Evolutionary conservation across 2,113 vertebrate species (phyloP).

Genomic region (Aix galericulata): DNA sequence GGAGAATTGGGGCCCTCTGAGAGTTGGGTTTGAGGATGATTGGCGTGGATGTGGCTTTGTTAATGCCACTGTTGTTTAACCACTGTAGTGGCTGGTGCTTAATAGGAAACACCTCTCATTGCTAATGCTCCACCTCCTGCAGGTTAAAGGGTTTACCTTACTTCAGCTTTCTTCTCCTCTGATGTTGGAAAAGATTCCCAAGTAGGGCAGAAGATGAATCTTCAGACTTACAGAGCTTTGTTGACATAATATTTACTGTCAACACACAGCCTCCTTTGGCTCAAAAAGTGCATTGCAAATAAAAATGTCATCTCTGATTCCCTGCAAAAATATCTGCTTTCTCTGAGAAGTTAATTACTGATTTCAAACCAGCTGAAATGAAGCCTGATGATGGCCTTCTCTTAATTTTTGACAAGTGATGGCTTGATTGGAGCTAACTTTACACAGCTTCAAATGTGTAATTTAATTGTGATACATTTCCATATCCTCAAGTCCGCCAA

Average conservation of each 20-base stretch:
- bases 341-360: slow-evolving; percentile 66
- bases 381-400: slow-evolving; percentile 62
- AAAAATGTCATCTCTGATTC: slow-evolving; percentile 51
- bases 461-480: slow-evolving; percentile 35
- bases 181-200: not conserved
- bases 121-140: not conserved
- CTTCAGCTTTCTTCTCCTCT: not conserved
- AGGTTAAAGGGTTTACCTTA: slow-evolving; percentile 10
- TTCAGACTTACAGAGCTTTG: slow-evolving; percentile 15
- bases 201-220: not conserved
- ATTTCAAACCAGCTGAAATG: slow-evolving; percentile 57
- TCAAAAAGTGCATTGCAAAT: slow-evolving; percentile 26
- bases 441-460: slow-evolving; percentile 27
- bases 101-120: not conserved
- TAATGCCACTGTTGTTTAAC: not conserved
- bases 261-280: slow-evolving; percentile 44
- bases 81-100: not conserved
- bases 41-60: not conserved
- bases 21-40: not conserved
- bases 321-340: slow-evolving; percentile 63
- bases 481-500: slow-evolving; percentile 4
- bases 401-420: slow-evolving; percentile 65
- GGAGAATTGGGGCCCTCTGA: not conserved
- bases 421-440: slow-evolving; percentile 51
- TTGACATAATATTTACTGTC: slow-evolving; percentile 64